These are phyloP conservation scores for Oryzias celebensis DNA, from an alignment of 2,113 vertebrate genomes.

Conservation along the genomic window DNA sequence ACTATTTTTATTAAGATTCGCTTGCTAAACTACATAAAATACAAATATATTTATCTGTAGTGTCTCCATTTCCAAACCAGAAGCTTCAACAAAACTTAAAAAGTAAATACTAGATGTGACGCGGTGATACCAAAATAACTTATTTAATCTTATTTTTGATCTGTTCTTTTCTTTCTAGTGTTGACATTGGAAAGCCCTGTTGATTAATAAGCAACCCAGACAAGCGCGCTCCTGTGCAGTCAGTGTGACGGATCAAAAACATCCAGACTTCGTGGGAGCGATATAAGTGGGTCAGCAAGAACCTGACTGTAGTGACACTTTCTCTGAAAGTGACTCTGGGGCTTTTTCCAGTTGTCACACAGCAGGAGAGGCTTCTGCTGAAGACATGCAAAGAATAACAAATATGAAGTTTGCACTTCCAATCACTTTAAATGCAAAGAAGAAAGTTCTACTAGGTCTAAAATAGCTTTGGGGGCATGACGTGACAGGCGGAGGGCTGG, in stretches of 20 bases:
- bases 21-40: too few species aligned
- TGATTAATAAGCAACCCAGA: background rate
- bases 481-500: background rate
- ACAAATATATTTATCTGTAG: too few species aligned
- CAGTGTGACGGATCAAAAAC: background rate
- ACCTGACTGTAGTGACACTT: conserved; percentile 6
- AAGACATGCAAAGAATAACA: conserved; percentile 11
- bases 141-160: too few species aligned
- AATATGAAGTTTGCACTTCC: conserved; percentile 33
- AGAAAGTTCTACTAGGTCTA: conserved; percentile 2
- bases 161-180: too few species aligned
- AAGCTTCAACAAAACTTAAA: too few species aligned
- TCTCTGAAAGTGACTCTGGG: conserved; percentile 12
- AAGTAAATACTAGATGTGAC: too few species aligned
- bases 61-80: too few species aligned
- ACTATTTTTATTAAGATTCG: too few species aligned
- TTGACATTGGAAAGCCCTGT: too few species aligned
- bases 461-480: background rate
- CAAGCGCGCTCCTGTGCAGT: background rate
- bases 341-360: conserved; percentile 30
- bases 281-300: conserved; percentile 1
- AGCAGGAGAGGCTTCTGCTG: conserved; percentile 24
- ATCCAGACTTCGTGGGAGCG: conserved; percentile 5
- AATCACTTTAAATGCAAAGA: conserved; percentile 52
- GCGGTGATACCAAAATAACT: too few species aligned